phyloP scores from a whole-genome alignment of 2,888 invertebrate genomes.

The Callimorpha dominula region DNA sequence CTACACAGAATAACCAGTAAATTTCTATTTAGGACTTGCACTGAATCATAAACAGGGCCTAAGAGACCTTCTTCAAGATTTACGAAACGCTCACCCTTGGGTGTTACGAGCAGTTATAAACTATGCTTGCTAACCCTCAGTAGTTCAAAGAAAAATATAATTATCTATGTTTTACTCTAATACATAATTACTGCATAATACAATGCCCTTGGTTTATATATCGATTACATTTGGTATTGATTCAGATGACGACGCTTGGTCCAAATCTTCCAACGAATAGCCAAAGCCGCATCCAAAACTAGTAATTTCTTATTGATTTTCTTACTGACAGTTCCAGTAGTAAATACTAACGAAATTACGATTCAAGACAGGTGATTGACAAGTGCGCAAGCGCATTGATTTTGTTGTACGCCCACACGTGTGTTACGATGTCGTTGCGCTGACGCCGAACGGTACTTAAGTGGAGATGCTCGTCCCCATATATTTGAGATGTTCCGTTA shows the following conservation, averaged over 20 bases:
- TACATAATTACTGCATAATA: not conserved
- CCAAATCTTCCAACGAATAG: not conserved
- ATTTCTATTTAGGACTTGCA: too few species aligned
- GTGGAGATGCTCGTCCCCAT: conserved; percentile 29
- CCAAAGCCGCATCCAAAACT: not conserved
- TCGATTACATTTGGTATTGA: not conserved
- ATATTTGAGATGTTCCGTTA: conserved; percentile 41
- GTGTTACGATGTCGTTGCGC: conserved; percentile 51
- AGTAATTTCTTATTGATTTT: conserved; percentile 8
- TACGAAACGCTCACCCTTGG: too few species aligned
- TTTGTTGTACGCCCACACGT: conserved; percentile 38
- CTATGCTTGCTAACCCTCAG: too few species aligned
- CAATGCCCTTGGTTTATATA: not conserved
- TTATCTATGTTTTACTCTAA: not conserved
- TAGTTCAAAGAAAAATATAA: not conserved
- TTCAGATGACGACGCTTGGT: not conserved
- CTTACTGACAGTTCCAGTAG: conserved; percentile 30
- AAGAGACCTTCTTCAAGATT: too few species aligned
- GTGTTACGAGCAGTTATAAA: too few species aligned
- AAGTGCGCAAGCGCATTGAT: conserved; percentile 47
- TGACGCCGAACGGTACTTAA: conserved; percentile 53
- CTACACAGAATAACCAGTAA: too few species aligned
- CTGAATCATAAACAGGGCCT: too few species aligned
- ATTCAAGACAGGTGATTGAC: conserved; percentile 55
- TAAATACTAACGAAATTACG: not conserved